Evolutionary conservation across 2,888 invertebrate species (phyloP).

Genomic region (Rotaria socialis): DNA sequence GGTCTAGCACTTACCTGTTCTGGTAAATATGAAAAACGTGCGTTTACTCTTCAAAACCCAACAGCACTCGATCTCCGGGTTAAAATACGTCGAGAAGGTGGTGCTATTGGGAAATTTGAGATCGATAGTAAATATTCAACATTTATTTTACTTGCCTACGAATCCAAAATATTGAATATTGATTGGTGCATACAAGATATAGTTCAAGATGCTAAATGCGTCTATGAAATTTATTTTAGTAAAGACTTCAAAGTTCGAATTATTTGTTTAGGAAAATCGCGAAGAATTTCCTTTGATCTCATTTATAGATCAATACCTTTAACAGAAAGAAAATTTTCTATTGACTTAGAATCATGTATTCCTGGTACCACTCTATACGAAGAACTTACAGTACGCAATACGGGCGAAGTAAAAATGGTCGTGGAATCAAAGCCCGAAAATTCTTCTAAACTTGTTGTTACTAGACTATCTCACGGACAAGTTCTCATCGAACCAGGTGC

Average conservation of each 20-base stretch:
- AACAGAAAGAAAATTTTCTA: background rate
- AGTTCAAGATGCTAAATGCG: background rate
- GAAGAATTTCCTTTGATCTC: background rate
- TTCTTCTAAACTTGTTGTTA: background rate
- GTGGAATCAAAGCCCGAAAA: background rate
- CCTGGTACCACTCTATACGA: background rate
- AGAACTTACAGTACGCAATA: background rate
- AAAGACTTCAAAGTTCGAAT: constrained; percentile 13
- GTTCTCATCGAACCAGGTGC: background rate
- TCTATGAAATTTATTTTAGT: background rate
- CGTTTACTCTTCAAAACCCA: background rate
- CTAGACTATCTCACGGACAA: background rate
- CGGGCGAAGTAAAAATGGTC: background rate
- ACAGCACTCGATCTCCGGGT: background rate
- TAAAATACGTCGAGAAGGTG: background rate
- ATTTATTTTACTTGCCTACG: background rate
- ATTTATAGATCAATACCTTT: background rate
- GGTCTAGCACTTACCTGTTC: background rate
- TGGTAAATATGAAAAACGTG: background rate
- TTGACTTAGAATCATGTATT: background rate
- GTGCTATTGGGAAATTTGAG: background rate
- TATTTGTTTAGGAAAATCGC: background rate
- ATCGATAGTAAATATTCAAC: background rate
- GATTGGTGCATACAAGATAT: background rate
- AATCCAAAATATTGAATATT: background rate